Evolutionary conservation across 2,113 vertebrate genomes (phyloP).

Genomic region (Ornithorhynchus anatinus): DNA sequence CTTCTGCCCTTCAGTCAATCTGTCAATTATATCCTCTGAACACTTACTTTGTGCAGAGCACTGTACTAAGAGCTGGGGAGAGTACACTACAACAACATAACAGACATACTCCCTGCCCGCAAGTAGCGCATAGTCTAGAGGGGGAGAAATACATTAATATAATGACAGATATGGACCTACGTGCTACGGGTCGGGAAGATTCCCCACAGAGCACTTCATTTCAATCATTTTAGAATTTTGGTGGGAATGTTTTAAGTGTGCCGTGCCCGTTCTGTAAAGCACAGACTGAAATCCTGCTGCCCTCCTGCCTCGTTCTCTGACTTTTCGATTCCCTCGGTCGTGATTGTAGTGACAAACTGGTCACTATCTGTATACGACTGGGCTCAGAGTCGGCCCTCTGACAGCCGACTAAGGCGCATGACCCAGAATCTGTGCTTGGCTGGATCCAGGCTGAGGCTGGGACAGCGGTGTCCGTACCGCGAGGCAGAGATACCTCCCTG

Average conservation of each 20-base stretch:
- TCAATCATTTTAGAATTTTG: not conserved
- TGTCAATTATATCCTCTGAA: too few relatives aligned
- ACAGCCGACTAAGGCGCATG: constrained; percentile 17
- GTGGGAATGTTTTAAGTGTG: not conserved
- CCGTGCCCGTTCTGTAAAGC: not conserved
- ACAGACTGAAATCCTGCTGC: constrained; percentile 5
- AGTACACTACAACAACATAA: too few relatives aligned
- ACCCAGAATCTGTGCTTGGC: constrained; percentile 34
- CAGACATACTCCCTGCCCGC: too few relatives aligned
- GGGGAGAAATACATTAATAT: too few relatives aligned
- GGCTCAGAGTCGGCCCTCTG: constrained; percentile 17
- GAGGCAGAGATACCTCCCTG: constrained; percentile 33
- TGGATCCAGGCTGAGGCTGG: constrained; percentile 41
- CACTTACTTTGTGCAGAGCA: too few relatives aligned
- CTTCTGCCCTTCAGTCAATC: not conserved
- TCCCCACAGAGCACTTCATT: not conserved
- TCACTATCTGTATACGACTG: constrained; percentile 28
- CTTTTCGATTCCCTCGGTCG: constrained; percentile 42
- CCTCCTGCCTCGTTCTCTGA: not conserved
- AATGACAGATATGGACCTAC: too few relatives aligned
- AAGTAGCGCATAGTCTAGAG: too few relatives aligned
- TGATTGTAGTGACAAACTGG: not conserved
- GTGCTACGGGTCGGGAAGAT: too few relatives aligned
- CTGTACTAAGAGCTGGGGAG: too few relatives aligned
- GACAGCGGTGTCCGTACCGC: constrained; percentile 42